Conservation (phyloP, 2,797 vertebrate species). For the Choloepus didactylus region DNA sequence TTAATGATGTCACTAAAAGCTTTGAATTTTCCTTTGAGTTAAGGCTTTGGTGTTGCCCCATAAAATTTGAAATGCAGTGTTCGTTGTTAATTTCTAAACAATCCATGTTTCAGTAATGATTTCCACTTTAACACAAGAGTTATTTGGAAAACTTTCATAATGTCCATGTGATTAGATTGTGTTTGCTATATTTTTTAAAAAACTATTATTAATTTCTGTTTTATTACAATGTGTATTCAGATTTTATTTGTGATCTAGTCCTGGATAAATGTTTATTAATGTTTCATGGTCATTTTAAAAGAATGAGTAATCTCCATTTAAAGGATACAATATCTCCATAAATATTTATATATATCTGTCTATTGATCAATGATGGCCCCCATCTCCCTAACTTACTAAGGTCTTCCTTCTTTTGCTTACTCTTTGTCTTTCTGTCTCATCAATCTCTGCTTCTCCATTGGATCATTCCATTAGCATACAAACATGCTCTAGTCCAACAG, state of each 20-base stretch:
- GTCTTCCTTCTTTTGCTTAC: not conserved
- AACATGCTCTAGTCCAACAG: not conserved
- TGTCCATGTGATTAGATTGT: not conserved
- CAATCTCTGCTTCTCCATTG: not conserved
- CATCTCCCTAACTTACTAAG: not conserved
- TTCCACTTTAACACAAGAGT: not conserved
- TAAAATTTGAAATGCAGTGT: not conserved
- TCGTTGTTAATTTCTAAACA: not conserved
- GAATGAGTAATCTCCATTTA: not conserved
- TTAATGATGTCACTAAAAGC: not conserved
- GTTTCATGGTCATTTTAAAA: not conserved
- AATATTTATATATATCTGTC: not conserved
- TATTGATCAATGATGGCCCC: not conserved
- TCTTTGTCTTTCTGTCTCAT: not conserved
- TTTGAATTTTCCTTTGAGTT: slow-evolving; percentile 7
- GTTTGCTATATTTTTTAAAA: not conserved
- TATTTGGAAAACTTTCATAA: not conserved
- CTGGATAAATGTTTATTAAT: not conserved
- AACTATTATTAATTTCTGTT: not conserved
- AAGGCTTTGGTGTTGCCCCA: not conserved
- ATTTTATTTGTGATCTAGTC: not conserved
- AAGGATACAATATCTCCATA: not conserved
- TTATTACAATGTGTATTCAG: not conserved
- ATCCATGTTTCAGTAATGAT: not conserved
- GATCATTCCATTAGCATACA: not conserved